These are phyloP conservation scores for Drepana falcataria DNA, from an alignment of 2,888 invertebrate genomes.

Conservation along the genomic window DNA sequence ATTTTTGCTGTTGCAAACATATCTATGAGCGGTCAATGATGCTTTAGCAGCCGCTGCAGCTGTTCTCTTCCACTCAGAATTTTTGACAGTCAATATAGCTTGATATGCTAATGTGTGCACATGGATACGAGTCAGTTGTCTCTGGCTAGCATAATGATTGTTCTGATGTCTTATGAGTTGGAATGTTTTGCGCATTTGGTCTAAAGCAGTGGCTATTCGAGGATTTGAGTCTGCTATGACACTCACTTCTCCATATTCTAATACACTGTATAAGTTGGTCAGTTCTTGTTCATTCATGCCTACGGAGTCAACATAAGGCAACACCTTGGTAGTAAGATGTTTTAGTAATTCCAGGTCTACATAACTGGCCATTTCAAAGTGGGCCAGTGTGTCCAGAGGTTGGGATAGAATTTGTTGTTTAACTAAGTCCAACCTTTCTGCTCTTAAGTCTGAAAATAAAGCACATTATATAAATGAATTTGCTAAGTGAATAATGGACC, in stretches of 20 bases:
- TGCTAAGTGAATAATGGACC: too few relatives aligned
- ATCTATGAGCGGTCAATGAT: constrained; percentile 88
- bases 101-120: constrained; percentile 94
- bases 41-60: constrained; percentile 90
- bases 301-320: constrained; percentile 87
- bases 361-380: constrained; percentile 93
- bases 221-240: constrained; percentile 88
- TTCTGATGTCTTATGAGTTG: constrained; percentile 70
- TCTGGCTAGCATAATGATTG: constrained; percentile 55
- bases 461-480: too few relatives aligned
- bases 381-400: constrained; percentile 80
- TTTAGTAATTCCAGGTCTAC: constrained; percentile 84
- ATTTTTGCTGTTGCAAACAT: constrained; percentile 85
- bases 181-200: constrained; percentile 87
- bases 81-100: constrained; percentile 85
- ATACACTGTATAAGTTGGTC: constrained; percentile 84
- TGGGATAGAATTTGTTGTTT: constrained; percentile 82
- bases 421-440: constrained; percentile 81
- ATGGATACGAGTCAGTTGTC: constrained; percentile 85
- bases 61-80: constrained; percentile 86
- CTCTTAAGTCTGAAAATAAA: constrained; percentile 78
- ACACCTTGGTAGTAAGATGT: constrained; percentile 81
- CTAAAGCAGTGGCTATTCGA: constrained; percentile 86
- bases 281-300: constrained; percentile 95
- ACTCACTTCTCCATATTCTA: constrained; percentile 84